phyloP scores from a whole-genome alignment of 2,888 invertebrate genomes.

The Cryptocheilus praepositus region DNA sequence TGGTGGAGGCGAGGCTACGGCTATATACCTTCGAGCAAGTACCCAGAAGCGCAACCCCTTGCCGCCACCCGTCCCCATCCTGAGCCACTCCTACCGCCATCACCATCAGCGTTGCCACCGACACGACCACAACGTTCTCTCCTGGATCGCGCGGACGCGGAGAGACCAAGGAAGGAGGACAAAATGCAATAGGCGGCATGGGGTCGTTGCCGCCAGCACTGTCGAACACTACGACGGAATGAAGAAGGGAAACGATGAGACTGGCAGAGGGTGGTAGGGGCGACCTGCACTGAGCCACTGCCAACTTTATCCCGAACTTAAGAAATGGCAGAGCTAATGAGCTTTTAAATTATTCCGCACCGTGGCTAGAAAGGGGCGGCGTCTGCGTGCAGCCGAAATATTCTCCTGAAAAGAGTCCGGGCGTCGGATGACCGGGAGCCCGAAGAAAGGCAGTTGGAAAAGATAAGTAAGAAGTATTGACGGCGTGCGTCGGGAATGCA shows the following conservation, averaged over 20 bases:
- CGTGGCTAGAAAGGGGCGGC: slow-evolving; percentile 32
- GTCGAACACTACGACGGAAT: not conserved
- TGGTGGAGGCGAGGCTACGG: slow-evolving; percentile 63
- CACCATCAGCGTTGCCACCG: slow-evolving; percentile 56
- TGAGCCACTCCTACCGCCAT: slow-evolving; percentile 57
- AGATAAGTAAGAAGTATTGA: no score
- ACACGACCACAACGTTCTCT: slow-evolving; percentile 52
- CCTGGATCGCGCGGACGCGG: slow-evolving; percentile 39
- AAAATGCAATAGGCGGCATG: slow-evolving; percentile 1
- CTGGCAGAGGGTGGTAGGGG: slow-evolving; percentile 4
- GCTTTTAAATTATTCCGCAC: slow-evolving; percentile 71
- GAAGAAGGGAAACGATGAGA: slow-evolving; percentile 17
- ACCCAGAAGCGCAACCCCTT: slow-evolving; percentile 49
- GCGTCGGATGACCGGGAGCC: slow-evolving; percentile 31
- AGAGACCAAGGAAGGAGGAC: not conserved
- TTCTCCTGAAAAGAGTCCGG: slow-evolving; percentile 6
- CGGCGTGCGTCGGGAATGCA: slow-evolving; percentile 36
- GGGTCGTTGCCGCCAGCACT: not conserved
- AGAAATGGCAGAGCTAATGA: slow-evolving; percentile 71
- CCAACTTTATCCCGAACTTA: slow-evolving; percentile 67
- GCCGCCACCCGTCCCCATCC: slow-evolving; percentile 30
- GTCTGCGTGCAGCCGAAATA: slow-evolving; percentile 44
- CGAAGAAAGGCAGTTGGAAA: slow-evolving; percentile 9
- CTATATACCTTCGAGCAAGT: slow-evolving; percentile 53
- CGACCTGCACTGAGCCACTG: slow-evolving; percentile 35